Evolutionary conservation across 2,797 vertebrate genomes (phyloP), one percentile per base, ranked within the genome.

Genomic region (Acomys russatus): DNA sequence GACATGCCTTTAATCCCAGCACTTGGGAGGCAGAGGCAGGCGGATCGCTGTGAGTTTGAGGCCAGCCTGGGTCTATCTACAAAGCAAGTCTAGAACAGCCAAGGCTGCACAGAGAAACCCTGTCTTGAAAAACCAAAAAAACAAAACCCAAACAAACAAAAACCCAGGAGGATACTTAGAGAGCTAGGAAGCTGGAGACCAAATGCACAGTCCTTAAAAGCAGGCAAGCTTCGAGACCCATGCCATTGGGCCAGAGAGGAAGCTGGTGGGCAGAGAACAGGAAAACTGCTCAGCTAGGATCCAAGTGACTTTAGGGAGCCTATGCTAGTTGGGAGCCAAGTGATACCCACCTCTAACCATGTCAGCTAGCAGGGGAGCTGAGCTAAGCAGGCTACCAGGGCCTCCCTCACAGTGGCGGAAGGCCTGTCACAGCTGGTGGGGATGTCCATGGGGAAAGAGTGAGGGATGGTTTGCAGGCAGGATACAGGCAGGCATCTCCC

Each of bases 291-390:
- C 9, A 61, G 78, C 63, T 78, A 66, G 14, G 74, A 94, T 79
- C 88, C 78, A 74, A 87, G 44, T 17, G 74, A 94, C 86, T 91
- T 85, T 30, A 88, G 66, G 44, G 59, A 93, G 83, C 83, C 2
- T 30, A 56, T 87, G 35, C 28, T 59, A 20, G 59, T 0, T 7
- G 28, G 78, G 17, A 90, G 80, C 49, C 54, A 84, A 93, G 83
- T 14, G 30, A 30, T 33, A 38, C 18, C 63, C 80, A 71, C 71
- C 33, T 88, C 80, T 17, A 63, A 70, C 33, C 59, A 51, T 44
- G 1, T 33, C 17, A 79, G 30, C 63, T 33, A 64, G 49, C 56
- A 90, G 92, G 61, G 80, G 33, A 70, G 49, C 51, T 17, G 73
- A 63, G 64, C 17, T 25, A 35, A 54, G 49, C 5, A 73, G 56